A percentile compares a stretch with the other conserved stretches of the same genome.
Evolutionary conservation across 2,113 vertebrate species (phyloP).

Genomic region (Petromus typicus): DNA sequence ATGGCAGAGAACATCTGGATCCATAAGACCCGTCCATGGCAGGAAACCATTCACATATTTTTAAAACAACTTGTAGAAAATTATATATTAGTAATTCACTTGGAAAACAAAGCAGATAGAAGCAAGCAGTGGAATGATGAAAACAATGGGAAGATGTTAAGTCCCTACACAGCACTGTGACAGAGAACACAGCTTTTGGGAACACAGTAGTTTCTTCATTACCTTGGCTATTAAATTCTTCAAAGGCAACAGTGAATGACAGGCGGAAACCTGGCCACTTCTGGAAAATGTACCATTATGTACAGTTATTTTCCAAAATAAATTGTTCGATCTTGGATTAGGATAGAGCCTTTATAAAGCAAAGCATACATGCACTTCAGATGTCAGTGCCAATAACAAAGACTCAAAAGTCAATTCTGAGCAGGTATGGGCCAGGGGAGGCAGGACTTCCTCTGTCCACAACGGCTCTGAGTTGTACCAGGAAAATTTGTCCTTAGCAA

Average conservation of each 20-base stretch:
- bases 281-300: conserved; percentile 65
- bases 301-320: conserved; percentile 76
- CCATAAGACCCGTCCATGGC: neutral
- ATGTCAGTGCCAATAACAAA: conserved; percentile 58
- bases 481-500: neutral
- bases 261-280: conserved; percentile 7
- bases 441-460: neutral
- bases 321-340: conserved; percentile 73
- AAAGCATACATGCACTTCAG: conserved; percentile 17
- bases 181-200: neutral
- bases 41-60: neutral
- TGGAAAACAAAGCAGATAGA: conserved; percentile 44
- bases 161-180: neutral
- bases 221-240: conserved; percentile 53
- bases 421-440: neutral
- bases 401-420: conserved; percentile 44
- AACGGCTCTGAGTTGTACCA: neutral
- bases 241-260: conserved; percentile 55
- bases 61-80: neutral
- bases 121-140: conserved; percentile 12
- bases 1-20: neutral
- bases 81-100: neutral
- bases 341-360: conserved; percentile 62
- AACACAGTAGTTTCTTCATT: neutral
- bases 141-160: neutral